Evolutionary conservation across 2,888 invertebrate species (phyloP).

Genomic region (Pterobdella sp.): DNA sequence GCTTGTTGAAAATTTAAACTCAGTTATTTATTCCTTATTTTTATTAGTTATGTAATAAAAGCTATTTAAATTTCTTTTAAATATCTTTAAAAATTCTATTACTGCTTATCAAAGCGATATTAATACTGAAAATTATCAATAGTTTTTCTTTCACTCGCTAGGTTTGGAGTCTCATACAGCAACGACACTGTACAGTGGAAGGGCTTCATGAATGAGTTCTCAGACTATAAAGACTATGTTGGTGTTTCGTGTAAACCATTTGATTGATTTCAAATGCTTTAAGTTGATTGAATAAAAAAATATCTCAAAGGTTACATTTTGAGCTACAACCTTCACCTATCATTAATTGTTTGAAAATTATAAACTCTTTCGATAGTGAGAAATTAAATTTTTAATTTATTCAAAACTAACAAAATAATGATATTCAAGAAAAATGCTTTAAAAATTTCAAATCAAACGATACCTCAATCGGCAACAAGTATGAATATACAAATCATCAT

Average conservation of each 20-base stretch:
- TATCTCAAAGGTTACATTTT: background rate
- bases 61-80: no score
- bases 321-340: background rate
- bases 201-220: slow-evolving; percentile 55
- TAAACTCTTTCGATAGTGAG: no score
- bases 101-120: no score
- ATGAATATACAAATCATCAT: background rate
- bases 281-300: background rate
- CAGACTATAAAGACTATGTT: slow-evolving; percentile 53
- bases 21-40: no score
- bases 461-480: background rate
- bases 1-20: no score
- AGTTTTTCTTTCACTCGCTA: slow-evolving; percentile 31
- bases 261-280: background rate
- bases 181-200: slow-evolving; percentile 54
- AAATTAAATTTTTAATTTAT: no score
- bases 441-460: background rate
- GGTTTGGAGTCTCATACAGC: slow-evolving; percentile 54
- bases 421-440: background rate
- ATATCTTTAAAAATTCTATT: no score
- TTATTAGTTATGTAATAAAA: no score
- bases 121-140: background rate
- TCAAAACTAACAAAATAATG: background rate
- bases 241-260: background rate
- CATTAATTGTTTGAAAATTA: background rate